Evolutionary conservation across 2,888 invertebrate genomes (phyloP).

Genomic region (Chrysodeixis includens): DNA sequence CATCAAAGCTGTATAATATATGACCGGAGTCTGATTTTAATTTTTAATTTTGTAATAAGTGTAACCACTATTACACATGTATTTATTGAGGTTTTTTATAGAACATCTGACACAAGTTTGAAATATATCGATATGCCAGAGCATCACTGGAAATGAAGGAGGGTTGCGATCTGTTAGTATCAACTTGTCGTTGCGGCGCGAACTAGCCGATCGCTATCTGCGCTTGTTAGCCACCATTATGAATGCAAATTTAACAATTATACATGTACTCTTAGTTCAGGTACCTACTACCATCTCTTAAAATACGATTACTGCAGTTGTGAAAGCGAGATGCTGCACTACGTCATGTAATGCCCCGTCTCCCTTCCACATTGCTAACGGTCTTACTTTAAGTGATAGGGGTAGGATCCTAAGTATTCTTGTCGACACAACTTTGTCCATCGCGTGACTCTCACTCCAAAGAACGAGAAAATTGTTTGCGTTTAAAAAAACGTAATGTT

Average conservation of each 20-base stretch:
- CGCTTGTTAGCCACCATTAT: conserved; percentile 83
- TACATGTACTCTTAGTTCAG: conserved; percentile 61
- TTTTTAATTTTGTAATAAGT: no score
- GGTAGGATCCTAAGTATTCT: conserved; percentile 18
- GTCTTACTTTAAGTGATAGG: no score
- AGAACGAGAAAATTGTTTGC: conserved; percentile 67
- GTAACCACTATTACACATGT: no score
- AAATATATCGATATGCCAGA: conserved; percentile 47
- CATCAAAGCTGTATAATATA: no score
- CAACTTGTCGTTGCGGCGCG: conserved; percentile 80
- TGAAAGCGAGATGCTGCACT: no score
- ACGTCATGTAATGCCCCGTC: no score
- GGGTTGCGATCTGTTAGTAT: conserved; percentile 70
- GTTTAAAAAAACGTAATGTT: conserved; percentile 61
- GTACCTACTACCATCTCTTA: conserved; percentile 35
- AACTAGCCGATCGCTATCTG: conserved; percentile 83
- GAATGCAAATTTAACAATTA: conserved; percentile 86
- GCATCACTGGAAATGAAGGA: conserved; percentile 62
- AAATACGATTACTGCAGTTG: no score
- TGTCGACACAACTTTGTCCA: conserved; percentile 64
- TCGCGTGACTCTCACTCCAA: conserved; percentile 71
- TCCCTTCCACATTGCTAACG: no score
- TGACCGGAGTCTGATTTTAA: no score
- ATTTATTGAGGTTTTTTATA: neutral
- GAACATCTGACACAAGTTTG: neutral